Conservation (phyloP, 1,140 invertebrate genomes). For the Pachypeltis micranthus region DNA sequence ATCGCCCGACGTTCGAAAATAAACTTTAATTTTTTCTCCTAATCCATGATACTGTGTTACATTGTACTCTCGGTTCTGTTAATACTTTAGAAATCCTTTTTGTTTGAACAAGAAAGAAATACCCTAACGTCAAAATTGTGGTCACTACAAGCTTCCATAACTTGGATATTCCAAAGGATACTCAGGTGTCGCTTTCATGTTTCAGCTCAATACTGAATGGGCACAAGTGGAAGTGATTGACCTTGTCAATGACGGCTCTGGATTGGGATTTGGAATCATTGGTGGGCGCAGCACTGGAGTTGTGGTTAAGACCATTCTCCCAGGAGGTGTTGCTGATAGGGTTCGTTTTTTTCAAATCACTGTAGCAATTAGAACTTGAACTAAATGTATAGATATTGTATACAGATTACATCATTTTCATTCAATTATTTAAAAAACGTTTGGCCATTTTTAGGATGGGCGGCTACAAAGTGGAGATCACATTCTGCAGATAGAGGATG, state of each 20-base stretch:
- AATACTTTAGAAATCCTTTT: too few species aligned
- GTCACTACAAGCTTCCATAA: too few species aligned
- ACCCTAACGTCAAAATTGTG: too few species aligned
- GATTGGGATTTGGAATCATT: conserved; percentile 87
- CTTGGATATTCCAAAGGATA: too few species aligned
- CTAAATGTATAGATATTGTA: not conserved
- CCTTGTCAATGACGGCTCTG: conserved; percentile 71
- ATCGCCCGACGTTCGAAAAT: too few species aligned
- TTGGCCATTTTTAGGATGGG: conserved; percentile 54
- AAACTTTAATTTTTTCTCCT: too few species aligned
- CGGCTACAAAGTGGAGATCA: conserved; percentile 84
- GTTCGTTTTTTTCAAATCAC: conserved; percentile 39
- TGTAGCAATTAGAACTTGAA: not conserved
- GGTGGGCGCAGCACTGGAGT: conserved; percentile 92
- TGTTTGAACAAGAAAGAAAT: too few species aligned
- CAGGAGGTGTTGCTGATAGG: conserved; percentile 80
- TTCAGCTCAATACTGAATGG: conserved; percentile 76
- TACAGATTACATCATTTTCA: not conserved
- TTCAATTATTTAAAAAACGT: not conserved
- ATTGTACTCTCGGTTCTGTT: too few species aligned
- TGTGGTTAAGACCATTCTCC: conserved; percentile 87
- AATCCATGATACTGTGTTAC: too few species aligned
- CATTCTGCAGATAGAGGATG: conserved; percentile 85
- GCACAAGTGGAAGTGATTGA: conserved; percentile 80
- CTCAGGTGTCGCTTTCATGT: too few species aligned